These are phyloP conservation scores for Anseranas semipalmata DNA, from an alignment of 2,113 vertebrate genomes.

Conservation along the genomic window DNA sequence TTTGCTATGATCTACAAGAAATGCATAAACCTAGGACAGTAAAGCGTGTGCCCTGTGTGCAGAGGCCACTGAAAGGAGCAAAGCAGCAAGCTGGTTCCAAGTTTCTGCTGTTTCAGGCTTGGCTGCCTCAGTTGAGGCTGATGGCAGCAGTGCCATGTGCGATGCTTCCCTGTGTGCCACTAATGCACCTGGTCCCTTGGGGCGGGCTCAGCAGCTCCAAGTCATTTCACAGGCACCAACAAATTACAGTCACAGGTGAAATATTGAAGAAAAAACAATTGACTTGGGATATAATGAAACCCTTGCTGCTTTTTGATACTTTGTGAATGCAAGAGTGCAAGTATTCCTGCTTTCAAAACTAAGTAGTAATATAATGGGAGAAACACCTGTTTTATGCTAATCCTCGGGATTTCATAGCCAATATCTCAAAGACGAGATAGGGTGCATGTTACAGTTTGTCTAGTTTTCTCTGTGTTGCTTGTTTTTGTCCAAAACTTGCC, in stretches of 20 bases:
- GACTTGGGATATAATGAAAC: neutral
- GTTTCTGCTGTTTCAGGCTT: neutral
- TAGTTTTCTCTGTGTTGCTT: neutral
- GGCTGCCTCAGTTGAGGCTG: neutral
- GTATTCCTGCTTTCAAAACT: neutral
- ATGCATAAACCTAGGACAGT: rapidly evolving
- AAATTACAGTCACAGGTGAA: neutral
- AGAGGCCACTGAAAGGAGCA: neutral
- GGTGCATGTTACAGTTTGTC: neutral
- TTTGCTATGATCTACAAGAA: neutral
- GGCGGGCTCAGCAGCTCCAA: neutral
- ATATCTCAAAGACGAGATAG: neutral
- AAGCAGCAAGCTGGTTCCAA: neutral
- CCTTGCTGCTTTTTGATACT: neutral
- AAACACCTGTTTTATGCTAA: neutral
- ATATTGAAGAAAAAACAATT: neutral
- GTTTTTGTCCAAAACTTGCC: neutral
- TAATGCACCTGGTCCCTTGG: neutral
- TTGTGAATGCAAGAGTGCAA: neutral
- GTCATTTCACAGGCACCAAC: neutral
- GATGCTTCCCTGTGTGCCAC: neutral
- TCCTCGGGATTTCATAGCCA: neutral
- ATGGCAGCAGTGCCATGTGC: rapidly evolving
- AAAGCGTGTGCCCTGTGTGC: neutral
- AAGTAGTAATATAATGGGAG: neutral